These are phyloP conservation scores for Papilio helenus DNA, from an alignment of 1,140 invertebrate species.

Conservation along the genomic window DNA sequence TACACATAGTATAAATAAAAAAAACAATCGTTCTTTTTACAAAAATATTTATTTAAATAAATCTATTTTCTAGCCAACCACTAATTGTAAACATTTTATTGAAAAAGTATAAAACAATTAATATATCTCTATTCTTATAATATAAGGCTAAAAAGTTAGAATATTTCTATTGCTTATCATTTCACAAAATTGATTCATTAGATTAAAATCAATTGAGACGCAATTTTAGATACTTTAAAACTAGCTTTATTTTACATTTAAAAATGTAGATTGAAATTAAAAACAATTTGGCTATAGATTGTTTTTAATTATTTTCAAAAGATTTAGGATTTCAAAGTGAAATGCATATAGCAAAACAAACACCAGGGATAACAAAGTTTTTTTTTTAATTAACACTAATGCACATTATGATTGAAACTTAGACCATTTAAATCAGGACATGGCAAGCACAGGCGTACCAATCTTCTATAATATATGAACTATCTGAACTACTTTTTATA, in stretches of 20 bases:
- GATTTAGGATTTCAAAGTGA: background rate
- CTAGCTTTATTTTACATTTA: background rate
- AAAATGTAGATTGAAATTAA: background rate
- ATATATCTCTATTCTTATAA: slow-evolving; percentile 2
- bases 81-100: background rate
- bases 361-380: background rate
- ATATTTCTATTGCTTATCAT: slow-evolving; percentile 27
- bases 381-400: no score
- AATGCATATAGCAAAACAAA: background rate
- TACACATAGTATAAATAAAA: background rate
- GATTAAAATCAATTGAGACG: background rate
- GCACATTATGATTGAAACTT: no score
- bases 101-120: slow-evolving; percentile 28
- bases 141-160: slow-evolving; percentile 11
- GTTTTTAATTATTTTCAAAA: background rate
- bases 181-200: slow-evolving; percentile 11
- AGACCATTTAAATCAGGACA: no score
- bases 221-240: background rate
- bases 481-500: no score
- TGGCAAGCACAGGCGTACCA: no score
- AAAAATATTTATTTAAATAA: slow-evolving; percentile 36
- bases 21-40: background rate
- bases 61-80: slow-evolving; percentile 13
- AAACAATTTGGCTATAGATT: background rate
- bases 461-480: no score